Evolutionary conservation across 1,140 invertebrate genomes (phyloP), one percentile per base, ranked within the genome.

Genomic region (Zaprionus inermis): DNA sequence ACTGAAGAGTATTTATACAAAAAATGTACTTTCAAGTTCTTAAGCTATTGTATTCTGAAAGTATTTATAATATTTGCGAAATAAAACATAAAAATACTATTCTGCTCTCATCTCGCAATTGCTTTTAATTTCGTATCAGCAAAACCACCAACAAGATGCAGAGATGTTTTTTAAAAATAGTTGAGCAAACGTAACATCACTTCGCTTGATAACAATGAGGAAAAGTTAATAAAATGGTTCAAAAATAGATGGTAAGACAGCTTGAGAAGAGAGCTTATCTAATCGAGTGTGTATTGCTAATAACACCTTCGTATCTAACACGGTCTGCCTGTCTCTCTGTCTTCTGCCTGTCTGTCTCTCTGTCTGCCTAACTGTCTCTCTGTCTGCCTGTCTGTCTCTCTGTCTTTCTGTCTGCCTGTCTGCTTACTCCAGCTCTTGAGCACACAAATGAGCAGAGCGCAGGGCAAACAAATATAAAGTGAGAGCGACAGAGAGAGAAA

Each of bases 251-350:
- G 20, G 10, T n/a, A 61, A 30, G n/a, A 12, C 11, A 28, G 24
- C 24, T 28, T 28, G 24, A 41, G 41, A 11, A 58, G 11, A 54
- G 32, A 32, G 52, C n/a, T 72, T 72, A 72, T 72, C 70, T 67
- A 67, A 73, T 69, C 67, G 54, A 44, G 24, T 28, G 38, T 49
- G 36, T 64, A 16, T 18, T 38, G 38, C 49, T 51, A 51, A 34
- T 55, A 69, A 61, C 34, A 63, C 32, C 51, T 28, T 28, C 0
- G 1, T 28, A 28, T 3, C 3, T 28, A 5, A 28, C 24, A 5
- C 24, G n/a, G n/a, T 28, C 24, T 28, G 24, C 5, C 24, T 28
- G 24, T 28, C 24, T 28, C 3, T 28, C 24, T 28, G 24, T 28
- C 24, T 28, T 0, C 24, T 28, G 24, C 3, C 24, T 28, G 24